Evolutionary conservation across 2,888 invertebrate genomes (phyloP).

Genomic region (Paralinhomoeus sp.): DNA sequence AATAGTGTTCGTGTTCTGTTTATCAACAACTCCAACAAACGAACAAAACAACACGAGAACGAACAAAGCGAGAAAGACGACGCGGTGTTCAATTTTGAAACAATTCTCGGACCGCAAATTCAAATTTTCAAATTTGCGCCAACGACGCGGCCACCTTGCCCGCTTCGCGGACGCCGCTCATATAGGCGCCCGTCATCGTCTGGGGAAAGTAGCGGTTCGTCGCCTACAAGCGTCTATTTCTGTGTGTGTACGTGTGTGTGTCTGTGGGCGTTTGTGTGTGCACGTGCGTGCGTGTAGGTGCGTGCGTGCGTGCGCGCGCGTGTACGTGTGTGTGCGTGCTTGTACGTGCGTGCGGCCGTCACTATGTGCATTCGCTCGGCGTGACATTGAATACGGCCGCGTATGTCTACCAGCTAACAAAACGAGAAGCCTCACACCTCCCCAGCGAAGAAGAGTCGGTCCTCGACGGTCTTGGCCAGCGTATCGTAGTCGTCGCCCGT

Average conservation of each 20-base stretch:
- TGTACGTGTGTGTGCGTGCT: too few species aligned
- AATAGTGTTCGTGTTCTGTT: too few species aligned
- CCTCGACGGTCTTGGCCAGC: constrained; percentile 26
- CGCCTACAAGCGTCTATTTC: constrained; percentile 19
- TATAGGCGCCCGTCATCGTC: constrained; percentile 31
- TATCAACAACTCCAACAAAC: too few species aligned
- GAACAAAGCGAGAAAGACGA: too few species aligned
- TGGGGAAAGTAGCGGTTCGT: constrained; percentile 31
- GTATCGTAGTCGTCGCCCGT: constrained; percentile 17
- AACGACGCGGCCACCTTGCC: constrained; percentile 2
- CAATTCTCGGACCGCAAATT: too few species aligned
- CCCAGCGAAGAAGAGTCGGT: constrained; percentile 31
- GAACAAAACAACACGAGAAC: too few species aligned
- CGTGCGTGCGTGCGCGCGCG: too few species aligned
- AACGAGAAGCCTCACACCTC: constrained; percentile 30
- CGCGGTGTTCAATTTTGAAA: too few species aligned
- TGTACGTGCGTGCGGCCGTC: too few species aligned
- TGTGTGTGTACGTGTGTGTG: background rate
- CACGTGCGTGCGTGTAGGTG: background rate
- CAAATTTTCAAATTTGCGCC: background rate
- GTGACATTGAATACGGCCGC: too few species aligned
- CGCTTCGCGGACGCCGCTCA: constrained; percentile 30
- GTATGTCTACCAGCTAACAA: too few species aligned
- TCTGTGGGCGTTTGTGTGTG: background rate
- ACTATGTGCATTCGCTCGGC: too few species aligned